These are phyloP conservation scores for Nerophis lumbriciformis DNA, from an alignment of 2,113 vertebrate species.

Conservation along the genomic window DNA sequence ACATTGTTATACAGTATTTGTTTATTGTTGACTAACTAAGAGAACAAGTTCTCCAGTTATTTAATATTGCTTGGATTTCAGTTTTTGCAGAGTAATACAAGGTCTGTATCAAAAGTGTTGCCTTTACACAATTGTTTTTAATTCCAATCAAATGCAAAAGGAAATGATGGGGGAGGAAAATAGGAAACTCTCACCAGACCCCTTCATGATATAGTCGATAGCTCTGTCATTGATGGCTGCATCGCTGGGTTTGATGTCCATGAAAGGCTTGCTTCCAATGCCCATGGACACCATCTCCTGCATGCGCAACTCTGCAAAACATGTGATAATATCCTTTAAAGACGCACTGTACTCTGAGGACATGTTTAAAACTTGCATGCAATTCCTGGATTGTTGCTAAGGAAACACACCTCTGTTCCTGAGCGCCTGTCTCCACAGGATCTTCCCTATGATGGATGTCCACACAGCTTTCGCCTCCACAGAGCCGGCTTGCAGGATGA, in stretches of 20 bases:
- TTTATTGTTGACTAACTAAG: too few relatives aligned
- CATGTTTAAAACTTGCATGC: background rate
- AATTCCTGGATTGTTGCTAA: background rate
- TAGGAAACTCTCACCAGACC: slow-evolving; percentile 62
- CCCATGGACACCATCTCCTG: slow-evolving; percentile 83
- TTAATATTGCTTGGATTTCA: too few relatives aligned
- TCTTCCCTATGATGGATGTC: slow-evolving; percentile 76
- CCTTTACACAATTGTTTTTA: too few relatives aligned
- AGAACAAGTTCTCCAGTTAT: too few relatives aligned
- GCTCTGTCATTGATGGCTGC: slow-evolving; percentile 75
- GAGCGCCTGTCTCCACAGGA: slow-evolving; percentile 82
- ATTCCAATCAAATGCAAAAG: background rate
- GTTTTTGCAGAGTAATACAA: too few relatives aligned
- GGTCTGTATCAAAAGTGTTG: too few relatives aligned
- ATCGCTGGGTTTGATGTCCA: slow-evolving; percentile 79
- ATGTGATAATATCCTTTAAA: background rate
- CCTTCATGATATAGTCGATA: slow-evolving; percentile 75
- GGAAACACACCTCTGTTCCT: slow-evolving; percentile 74
- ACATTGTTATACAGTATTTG: too few relatives aligned
- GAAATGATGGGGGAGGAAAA: background rate
- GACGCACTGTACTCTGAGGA: background rate
- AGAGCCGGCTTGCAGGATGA: slow-evolving; percentile 77
- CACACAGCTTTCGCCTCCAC: slow-evolving; percentile 75
- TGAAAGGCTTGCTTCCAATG: slow-evolving; percentile 78
- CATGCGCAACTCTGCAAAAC: slow-evolving; percentile 73